These are phyloP conservation scores for Hippocampus abdominalis DNA, from an alignment of 2,113 vertebrate species.

Conservation along the genomic window DNA sequence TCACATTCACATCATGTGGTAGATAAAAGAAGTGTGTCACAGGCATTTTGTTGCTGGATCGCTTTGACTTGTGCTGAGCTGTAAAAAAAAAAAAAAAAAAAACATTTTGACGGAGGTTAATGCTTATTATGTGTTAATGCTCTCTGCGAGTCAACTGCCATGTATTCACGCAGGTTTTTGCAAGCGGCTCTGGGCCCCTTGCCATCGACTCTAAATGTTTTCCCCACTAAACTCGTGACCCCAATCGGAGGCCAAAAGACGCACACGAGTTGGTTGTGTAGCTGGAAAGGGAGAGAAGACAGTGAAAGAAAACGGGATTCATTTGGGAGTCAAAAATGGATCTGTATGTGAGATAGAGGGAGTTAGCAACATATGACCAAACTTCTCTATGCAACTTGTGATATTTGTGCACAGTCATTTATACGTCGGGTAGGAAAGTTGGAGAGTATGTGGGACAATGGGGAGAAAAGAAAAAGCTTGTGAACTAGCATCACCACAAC, in stretches of 20 bases:
- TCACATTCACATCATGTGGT: conserved; percentile 50
- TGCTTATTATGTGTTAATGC: conserved; percentile 48
- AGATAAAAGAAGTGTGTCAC: conserved; percentile 23
- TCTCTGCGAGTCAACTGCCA: conserved; percentile 55
- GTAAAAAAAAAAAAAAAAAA: conserved; percentile 42
- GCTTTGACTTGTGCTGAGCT: conserved; percentile 38
- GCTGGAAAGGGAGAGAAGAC: conserved; percentile 26
- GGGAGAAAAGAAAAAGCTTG: background rate
- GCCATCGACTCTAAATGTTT: conserved; percentile 71
- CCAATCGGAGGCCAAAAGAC: conserved; percentile 68
- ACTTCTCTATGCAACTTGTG: background rate
- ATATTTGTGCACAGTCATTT: background rate
- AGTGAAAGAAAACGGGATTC: conserved; percentile 36
- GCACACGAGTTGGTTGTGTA: conserved; percentile 40
- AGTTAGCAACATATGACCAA: background rate
- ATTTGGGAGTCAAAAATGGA: conserved; percentile 30
- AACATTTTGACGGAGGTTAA: conserved; percentile 71
- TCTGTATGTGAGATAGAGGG: conserved; percentile 17
- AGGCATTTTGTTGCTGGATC: conserved; percentile 53
- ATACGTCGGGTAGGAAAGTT: background rate
- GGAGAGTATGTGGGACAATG: background rate
- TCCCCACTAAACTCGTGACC: conserved; percentile 77
- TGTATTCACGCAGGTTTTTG: conserved; percentile 46
- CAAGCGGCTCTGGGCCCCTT: conserved; percentile 62
- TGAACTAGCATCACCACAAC: conserved; percentile 16